Evolutionary conservation across 2,888 invertebrate genomes (phyloP).

Genomic region (Eurytoma californica): DNA sequence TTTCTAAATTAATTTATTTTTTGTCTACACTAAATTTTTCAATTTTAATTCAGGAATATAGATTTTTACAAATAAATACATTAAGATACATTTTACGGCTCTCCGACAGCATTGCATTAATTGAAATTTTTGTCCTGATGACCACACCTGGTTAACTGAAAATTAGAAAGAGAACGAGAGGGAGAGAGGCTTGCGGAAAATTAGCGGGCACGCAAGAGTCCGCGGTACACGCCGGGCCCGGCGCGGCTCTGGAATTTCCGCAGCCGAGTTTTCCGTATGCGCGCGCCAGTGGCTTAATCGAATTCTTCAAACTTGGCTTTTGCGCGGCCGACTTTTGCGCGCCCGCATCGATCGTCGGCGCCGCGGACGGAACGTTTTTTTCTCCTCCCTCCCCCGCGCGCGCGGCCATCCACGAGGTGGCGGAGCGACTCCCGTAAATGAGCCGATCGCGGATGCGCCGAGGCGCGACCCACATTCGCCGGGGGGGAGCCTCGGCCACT

Average conservation of each 20-base stretch:
- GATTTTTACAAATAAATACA: too few species aligned
- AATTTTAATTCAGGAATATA: too few species aligned
- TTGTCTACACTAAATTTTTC: too few species aligned
- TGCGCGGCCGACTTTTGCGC: constrained; percentile 47
- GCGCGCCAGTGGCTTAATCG: constrained; percentile 39
- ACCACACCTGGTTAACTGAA: too few species aligned
- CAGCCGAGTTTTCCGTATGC: background rate
- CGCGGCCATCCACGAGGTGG: background rate
- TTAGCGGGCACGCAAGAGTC: constrained; percentile 43
- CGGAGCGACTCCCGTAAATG: constrained; percentile 4
- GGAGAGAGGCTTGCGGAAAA: constrained; percentile 13
- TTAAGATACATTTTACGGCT: too few species aligned
- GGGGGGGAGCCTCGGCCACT: too few species aligned
- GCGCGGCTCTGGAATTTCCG: constrained; percentile 43
- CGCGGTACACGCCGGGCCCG: background rate
- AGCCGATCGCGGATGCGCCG: constrained; percentile 2
- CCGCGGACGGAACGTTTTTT: constrained; percentile 9
- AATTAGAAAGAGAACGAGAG: background rate
- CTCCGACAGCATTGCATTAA: too few species aligned
- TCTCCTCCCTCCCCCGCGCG: background rate
- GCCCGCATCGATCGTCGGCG: constrained; percentile 30
- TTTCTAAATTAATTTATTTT: too few species aligned
- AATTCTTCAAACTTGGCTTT: constrained; percentile 51
- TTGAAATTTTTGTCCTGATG: too few species aligned
- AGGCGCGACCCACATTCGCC: too few species aligned